Conservation (phyloP, 2,113 vertebrate genomes). For the Catharus minimus region DNA sequence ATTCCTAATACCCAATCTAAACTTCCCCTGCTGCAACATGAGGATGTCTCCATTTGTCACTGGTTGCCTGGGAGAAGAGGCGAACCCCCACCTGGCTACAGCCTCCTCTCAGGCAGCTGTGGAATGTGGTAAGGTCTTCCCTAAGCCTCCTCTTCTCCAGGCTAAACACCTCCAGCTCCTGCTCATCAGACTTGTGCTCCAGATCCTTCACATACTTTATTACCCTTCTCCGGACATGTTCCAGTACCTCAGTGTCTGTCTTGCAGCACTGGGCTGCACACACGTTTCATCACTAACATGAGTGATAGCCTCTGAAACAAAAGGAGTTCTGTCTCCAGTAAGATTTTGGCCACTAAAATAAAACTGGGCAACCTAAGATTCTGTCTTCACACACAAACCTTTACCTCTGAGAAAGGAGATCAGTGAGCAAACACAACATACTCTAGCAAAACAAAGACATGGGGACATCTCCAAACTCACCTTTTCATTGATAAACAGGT, state of each 20-base stretch:
- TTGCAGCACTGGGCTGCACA: background rate
- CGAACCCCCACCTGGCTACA: background rate
- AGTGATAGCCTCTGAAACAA: background rate
- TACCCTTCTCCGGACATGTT: background rate
- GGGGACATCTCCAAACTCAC: background rate
- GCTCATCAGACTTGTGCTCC: background rate
- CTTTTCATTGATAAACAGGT: background rate
- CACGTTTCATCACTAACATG: background rate
- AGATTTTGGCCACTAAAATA: background rate
- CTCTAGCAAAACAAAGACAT: background rate
- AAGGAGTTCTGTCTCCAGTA: background rate
- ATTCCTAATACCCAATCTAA: background rate
- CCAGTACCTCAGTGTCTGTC: background rate
- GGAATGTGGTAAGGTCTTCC: accelerated
- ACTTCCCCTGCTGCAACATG: background rate
- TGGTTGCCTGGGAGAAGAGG: background rate
- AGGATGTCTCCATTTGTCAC: background rate
- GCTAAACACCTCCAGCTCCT: background rate
- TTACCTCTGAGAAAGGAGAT: background rate
- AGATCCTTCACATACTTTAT: background rate
- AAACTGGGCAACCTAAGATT: background rate
- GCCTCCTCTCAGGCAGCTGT: background rate
- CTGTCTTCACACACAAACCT: background rate
- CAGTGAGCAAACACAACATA: background rate
- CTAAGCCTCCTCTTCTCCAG: background rate